Evolutionary conservation across 2,113 vertebrate genomes (phyloP), one percentile per base, ranked within the genome.

Genomic region (Sciurus niger): DNA sequence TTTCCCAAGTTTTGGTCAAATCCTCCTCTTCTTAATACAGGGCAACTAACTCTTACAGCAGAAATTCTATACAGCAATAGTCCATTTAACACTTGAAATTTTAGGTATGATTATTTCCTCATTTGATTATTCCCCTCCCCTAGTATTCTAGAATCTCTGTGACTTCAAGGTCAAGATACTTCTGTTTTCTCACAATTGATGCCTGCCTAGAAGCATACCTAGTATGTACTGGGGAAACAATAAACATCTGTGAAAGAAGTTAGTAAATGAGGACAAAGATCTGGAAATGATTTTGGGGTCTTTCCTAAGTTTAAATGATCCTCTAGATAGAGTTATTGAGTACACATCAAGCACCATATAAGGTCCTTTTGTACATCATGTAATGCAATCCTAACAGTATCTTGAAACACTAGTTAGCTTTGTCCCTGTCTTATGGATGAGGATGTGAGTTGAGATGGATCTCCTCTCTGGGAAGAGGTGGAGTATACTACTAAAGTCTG

Each of bases 61-160:
- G 46, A 79, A 84, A 90, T 79, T 25, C 53, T 16, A 88, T 30
- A 43, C 1, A 74, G 10, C 11, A 43, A 6, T 34, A 58, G 37
- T 76, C 4, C 7, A 25, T 20, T 73, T 76, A 40, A 22, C 55
- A 20, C 13, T 2, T 86, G 30, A 65, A 78, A 89, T 58, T 34
- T 58, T 43, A 34, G 25, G 22, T 60, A 14, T 11, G 2, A n/a
- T 43, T 92, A 6, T 74, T 89, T 94, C 18, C 32, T 85, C 46
- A 43, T 86, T n/a, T 82, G 53, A 17, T 79, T 79, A 51, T 16
- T 37, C 58, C 91, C 22, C 72, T 94, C 83, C 60, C 10, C 90
- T 53, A 24, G 30, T 82, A 72, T 79, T 90, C n/a, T 92, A 48
- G n/a, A 85, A 60, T 82, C 17, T 85, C n/a, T 90, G 17, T 63